Evolutionary conservation across 2,888 invertebrate genomes (phyloP), one percentile per base, ranked within the genome.

Genomic region (Caenorhabditis sp.): DNA sequence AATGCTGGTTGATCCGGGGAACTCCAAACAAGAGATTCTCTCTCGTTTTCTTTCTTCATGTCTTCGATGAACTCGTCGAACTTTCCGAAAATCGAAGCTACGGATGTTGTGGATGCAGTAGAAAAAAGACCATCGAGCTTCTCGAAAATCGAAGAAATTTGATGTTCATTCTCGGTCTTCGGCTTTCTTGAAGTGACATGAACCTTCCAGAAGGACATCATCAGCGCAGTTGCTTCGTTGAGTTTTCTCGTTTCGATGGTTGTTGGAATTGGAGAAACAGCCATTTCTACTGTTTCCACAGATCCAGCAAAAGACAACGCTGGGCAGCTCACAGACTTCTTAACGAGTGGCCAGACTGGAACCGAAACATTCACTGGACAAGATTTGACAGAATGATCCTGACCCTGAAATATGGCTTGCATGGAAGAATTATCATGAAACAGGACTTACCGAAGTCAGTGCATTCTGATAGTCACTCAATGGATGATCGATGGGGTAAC

Each of bases 391-490:
- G 66, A 74, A 16, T 74, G 22, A 28, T 74, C 69, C 14, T 58
- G 63, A 26, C 31, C 28, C 35, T 26, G n/a, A 0, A 44, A 51
- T 7, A 4, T 12, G 28, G 10, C 3, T n/a, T n/a, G n/a, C 16
- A 16, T 47, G 12, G 6, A 16, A 16, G 14, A 31, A 22, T 0
- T 26, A 10, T 19, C 24, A 14, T 22, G 10, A 26, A 7, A 12
- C 24, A 54, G n/a, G 2, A 47, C 59, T 16, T 8, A 73, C 41
- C 28, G 80, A 73, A 35, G 12, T 24, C 16, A 81, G 12, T 5
- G 31, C 49, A n/a, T 75, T 31, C 38, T 75, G 75, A 49, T 75
- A 81, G 64, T 75, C 75, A 24, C 81, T 81, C 59, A 81, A 35
- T 26, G 56, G 59, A 35, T 59, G 47, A 16, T 74, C 74, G 16